These are phyloP conservation scores for Paguma larvata DNA, from an alignment of 2,797 vertebrate genomes.

Conservation along the genomic window DNA sequence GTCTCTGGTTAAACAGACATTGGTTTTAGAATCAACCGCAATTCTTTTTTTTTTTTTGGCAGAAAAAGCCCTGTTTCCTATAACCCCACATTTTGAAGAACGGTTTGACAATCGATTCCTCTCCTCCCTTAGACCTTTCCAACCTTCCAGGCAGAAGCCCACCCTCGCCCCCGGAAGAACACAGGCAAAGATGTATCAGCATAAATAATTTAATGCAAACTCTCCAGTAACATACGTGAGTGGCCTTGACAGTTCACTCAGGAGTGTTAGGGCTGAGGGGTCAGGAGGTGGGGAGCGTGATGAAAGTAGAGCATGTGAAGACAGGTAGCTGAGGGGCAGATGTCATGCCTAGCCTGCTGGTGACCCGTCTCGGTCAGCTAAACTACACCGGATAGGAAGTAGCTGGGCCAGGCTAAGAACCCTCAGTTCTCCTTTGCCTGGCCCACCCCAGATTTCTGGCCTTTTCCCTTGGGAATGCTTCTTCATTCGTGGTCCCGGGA, in stretches of 20 bases:
- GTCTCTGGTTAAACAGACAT: background rate
- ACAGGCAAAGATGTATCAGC: background rate
- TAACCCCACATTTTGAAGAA: background rate
- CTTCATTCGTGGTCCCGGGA: background rate
- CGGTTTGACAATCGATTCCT: background rate
- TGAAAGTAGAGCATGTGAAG: background rate
- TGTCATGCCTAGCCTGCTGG: background rate
- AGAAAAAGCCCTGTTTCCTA: background rate
- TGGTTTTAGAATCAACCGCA: background rate
- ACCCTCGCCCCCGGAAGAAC: slow-evolving; percentile 9
- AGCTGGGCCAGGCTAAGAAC: background rate
- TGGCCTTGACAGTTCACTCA: background rate
- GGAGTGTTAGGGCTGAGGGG: background rate
- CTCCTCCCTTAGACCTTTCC: background rate
- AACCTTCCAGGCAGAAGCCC: background rate
- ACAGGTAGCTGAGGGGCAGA: background rate
- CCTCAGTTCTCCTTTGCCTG: background rate
- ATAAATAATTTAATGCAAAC: slow-evolving; percentile 66
- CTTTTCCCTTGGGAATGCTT: background rate
- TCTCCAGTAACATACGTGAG: background rate
- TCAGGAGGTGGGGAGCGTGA: background rate
- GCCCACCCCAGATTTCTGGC: background rate
- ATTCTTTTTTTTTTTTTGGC: background rate
- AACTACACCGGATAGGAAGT: background rate
- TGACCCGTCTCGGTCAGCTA: background rate